Evolutionary conservation across 1,140 invertebrate genomes (phyloP), one percentile per base, ranked within the genome.

Genomic region (Lerema accius): DNA sequence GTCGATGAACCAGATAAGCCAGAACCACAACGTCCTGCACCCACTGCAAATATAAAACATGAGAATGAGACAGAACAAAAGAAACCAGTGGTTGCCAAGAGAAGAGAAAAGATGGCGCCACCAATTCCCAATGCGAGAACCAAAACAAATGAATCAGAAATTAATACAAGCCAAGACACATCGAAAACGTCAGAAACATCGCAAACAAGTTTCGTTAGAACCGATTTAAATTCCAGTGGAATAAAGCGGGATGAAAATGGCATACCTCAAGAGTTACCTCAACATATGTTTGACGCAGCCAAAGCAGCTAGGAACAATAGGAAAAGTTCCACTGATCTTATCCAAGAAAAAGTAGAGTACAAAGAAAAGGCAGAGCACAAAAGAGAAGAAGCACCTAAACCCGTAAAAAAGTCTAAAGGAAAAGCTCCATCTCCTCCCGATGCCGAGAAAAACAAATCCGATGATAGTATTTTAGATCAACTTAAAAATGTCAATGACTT

Each of bases 351-450:
- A 7, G 13, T 11, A 7, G 55, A 58, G 19, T 11, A 58, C 13
- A 58, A 59, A 64, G 82, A 86, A 53, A 86, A 82, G 64, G 37
- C 61, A n/a, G 85, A 85, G 19, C 62, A 71, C n/a, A 91, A 88
- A 67, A 84, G 82, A 66, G 89, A 91, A 14, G 92, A 92, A 68
- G 82, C 82, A 40, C 85, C 88, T 7, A 90, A 90, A 76, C 85
- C 83, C 82, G 78, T 63, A 82, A 94, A 94, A 59, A 95, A 94
- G 71, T 93, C 92, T 14, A 95, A 96, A 76, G 93, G 95, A 0
- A 95, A 95, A 89, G 95, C 95, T 7, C 95, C 95, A 0, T 93
- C 92, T 0, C 94, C 94, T 0, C 94, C 95, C 6, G 90, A 89
- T 23, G 66, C 65, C 5, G 81, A 84, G 19, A 83, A 80, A 71